Evolutionary conservation across 2,113 vertebrate genomes (phyloP).

Genomic region (Corythaeola cristata): DNA sequence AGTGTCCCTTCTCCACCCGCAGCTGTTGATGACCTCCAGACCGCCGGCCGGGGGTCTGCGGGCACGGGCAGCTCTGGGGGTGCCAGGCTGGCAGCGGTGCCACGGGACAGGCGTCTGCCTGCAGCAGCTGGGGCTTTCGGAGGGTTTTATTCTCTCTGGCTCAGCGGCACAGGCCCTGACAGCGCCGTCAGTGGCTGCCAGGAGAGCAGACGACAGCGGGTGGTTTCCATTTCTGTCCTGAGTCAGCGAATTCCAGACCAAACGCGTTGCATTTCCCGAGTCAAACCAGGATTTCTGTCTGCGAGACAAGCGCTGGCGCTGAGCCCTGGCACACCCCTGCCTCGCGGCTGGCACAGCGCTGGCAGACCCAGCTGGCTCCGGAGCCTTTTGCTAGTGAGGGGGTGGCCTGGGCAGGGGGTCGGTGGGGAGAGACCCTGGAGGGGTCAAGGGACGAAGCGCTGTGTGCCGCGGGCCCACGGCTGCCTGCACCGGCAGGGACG

Average conservation of each 20-base stretch:
- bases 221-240: no score
- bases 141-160: background rate
- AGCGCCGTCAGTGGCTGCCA: background rate
- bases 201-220: background rate
- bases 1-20: background rate
- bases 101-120: accelerated
- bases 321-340: background rate
- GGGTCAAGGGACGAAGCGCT: no score
- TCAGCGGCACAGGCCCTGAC: background rate
- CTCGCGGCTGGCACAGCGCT: background rate
- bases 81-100: accelerated
- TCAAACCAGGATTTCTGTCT: background rate
- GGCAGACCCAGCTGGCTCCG: background rate
- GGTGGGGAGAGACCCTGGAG: background rate
- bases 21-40: accelerated
- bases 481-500: no score
- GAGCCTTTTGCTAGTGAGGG: no score
- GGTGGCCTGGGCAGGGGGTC: background rate
- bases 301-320: accelerated
- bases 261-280: background rate
- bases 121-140: background rate
- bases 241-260: background rate
- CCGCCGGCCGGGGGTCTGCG: background rate
- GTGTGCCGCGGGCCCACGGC: background rate
- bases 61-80: accelerated